Conservation (phyloP, 2,888 invertebrate genomes). For the Acanthosoma haemorrhoidale region DNA sequence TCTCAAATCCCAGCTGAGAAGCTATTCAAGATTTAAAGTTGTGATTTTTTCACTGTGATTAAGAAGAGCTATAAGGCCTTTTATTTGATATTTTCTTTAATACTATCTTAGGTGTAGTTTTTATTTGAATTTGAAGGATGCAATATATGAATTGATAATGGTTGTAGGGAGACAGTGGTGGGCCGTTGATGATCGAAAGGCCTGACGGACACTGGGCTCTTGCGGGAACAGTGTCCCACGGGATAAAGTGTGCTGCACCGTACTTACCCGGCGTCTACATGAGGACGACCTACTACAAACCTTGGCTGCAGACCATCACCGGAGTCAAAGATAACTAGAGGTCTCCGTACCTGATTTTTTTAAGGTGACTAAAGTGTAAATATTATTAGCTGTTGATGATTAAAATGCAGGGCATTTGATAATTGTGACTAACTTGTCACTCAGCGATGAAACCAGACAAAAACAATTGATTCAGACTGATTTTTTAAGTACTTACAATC, state of each 20-base stretch:
- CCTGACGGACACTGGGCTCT: conserved; percentile 80
- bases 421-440: no score
- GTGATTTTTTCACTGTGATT: no score
- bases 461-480: no score
- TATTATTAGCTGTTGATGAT: no score
- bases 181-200: conserved; percentile 76
- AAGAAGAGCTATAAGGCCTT: no score
- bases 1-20: no score
- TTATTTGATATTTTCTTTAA: no score
- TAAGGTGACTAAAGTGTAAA: no score
- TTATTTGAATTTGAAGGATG: neutral
- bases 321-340: conserved; percentile 51
- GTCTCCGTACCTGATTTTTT: neutral
- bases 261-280: conserved; percentile 90
- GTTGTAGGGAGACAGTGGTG: conserved; percentile 83
- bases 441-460: no score
- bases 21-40: no score
- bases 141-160: neutral
- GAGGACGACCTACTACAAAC: conserved; percentile 85
- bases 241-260: conserved; percentile 90
- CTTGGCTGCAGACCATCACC: conserved; percentile 84
- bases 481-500: no score
- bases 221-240: conserved; percentile 88
- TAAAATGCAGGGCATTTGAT: no score
- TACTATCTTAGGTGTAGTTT: neutral